phyloP scores from a whole-genome alignment of 2,113 vertebrate species.

The Tychaedon coryphoeus region DNA sequence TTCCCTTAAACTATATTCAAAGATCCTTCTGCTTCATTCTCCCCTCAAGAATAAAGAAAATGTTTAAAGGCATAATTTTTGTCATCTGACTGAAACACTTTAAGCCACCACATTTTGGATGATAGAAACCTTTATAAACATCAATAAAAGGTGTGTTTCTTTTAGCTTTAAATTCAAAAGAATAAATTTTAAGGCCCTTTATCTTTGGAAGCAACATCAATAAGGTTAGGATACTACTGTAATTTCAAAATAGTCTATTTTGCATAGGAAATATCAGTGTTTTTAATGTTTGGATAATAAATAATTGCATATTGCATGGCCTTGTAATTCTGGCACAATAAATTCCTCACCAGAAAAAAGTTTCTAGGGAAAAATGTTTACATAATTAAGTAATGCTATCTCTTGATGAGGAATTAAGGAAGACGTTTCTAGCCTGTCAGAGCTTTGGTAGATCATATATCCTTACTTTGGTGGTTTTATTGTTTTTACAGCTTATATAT shows the following conservation, averaged over 20 bases:
- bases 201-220: background rate
- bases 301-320: background rate
- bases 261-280: background rate
- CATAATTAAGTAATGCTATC: background rate
- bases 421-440: background rate
- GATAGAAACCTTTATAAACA: fast-evolving
- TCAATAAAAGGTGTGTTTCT: background rate
- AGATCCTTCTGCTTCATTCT: background rate
- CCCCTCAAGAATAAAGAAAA: background rate
- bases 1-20: background rate
- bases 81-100: background rate
- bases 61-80: background rate
- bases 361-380: background rate
- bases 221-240: background rate
- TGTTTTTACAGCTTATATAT: background rate
- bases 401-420: background rate
- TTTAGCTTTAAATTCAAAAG: background rate
- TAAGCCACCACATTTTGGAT: background rate
- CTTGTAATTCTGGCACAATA: background rate
- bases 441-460: background rate
- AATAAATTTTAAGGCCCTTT: background rate
- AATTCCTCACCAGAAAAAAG: background rate
- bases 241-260: background rate
- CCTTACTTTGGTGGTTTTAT: background rate
- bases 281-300: background rate